Evolutionary conservation across 2,113 vertebrate species (phyloP).

Genomic region (Chlorocebus sabaeus): DNA sequence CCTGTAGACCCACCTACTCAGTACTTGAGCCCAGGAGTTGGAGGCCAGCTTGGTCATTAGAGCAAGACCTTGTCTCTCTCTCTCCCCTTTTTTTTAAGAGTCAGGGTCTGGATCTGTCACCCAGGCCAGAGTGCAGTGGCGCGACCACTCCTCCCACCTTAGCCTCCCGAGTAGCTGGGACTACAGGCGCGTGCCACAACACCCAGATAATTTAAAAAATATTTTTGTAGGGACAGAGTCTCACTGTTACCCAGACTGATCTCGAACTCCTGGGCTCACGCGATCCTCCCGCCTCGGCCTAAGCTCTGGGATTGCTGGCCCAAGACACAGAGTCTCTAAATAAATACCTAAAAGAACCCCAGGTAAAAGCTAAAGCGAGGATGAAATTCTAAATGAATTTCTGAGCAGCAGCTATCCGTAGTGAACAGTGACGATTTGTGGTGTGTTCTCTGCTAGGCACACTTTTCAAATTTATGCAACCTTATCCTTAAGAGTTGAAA

Average conservation of each 20-base stretch:
- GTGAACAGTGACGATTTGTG: background rate
- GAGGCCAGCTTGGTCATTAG: background rate
- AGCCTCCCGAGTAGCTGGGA: too few species aligned
- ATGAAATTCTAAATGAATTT: background rate
- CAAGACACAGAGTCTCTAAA: background rate
- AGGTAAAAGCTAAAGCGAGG: background rate
- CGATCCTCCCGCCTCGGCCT: too few species aligned
- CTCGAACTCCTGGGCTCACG: too few species aligned
- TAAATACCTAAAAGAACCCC: background rate
- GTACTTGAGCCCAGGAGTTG: background rate
- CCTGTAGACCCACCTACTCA: background rate
- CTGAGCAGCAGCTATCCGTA: background rate
- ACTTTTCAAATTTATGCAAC: background rate
- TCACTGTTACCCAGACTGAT: too few species aligned
- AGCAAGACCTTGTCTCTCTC: background rate
- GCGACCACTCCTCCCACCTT: too few species aligned
- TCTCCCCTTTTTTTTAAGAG: too few species aligned
- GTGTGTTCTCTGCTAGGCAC: background rate
- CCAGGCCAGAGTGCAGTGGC: too few species aligned
- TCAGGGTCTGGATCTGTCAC: too few species aligned
- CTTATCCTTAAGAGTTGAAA: background rate
- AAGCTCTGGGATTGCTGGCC: too few species aligned
- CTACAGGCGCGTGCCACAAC: too few species aligned
- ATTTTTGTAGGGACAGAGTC: too few species aligned
- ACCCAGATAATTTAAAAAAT: too few species aligned